These are phyloP conservation scores for Geodia barretti DNA, from an alignment of 37 sponge, comb jelly and placozoan genomes.

Conservation along the genomic window DNA sequence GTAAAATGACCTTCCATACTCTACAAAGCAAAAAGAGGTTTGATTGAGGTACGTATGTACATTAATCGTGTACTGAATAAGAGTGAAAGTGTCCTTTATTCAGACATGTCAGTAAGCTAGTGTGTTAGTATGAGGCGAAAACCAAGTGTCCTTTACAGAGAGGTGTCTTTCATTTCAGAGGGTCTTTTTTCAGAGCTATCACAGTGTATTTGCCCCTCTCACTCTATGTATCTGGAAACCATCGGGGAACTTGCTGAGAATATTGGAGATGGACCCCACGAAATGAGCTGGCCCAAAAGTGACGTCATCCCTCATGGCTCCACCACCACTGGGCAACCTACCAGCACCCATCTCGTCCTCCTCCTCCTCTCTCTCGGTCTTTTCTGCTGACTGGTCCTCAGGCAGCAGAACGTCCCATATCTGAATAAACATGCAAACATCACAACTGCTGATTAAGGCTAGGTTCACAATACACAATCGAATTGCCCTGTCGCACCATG, in stretches of 20 bases:
- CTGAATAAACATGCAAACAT: neutral
- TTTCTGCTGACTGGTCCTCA: neutral
- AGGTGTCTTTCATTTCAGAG: neutral
- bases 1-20: too few species aligned
- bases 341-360: neutral
- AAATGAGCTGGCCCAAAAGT: constrained; percentile 21
- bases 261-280: constrained; percentile 39
- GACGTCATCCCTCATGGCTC: neutral
- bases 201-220: neutral
- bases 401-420: neutral
- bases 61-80: too few species aligned
- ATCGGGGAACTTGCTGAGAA: constrained; percentile 29
- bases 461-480: neutral
- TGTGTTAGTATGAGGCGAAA: neutral
- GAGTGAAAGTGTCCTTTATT: too few species aligned
- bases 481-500: too few species aligned
- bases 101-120: too few species aligned
- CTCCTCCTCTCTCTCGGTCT: neutral
- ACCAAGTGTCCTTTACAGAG: neutral
- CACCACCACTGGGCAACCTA: neutral
- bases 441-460: neutral
- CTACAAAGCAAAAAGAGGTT: too few species aligned
- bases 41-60: too few species aligned
- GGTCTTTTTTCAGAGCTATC: neutral
- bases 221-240: constrained; percentile 34